Percentiles rank a stretch among this genome's conserved stretches.
These are phyloP conservation scores for Arctopsyche grandis DNA, from an alignment of 1,140 invertebrate species.

Conservation along the genomic window DNA sequence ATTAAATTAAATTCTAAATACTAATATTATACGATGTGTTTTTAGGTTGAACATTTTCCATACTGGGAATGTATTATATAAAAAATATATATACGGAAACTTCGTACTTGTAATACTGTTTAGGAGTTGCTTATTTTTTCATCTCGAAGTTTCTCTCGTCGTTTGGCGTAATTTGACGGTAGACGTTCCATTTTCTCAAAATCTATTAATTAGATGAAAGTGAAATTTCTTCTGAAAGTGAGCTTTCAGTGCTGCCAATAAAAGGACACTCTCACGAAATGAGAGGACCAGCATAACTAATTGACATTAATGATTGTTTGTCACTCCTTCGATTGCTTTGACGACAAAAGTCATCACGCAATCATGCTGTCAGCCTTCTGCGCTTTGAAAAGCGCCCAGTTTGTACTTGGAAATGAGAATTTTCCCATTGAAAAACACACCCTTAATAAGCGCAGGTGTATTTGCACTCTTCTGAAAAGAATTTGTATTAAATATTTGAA, in stretches of 20 bases:
- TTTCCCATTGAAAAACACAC: background rate
- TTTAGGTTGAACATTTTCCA: no score
- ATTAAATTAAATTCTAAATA: no score
- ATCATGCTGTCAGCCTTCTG: background rate
- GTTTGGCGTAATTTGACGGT: background rate
- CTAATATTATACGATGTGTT: no score
- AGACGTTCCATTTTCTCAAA: background rate
- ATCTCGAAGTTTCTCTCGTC: background rate
- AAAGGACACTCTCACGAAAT: slow-evolving; percentile 1
- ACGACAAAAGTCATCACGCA: background rate
- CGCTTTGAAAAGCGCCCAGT: background rate
- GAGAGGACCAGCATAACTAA: background rate
- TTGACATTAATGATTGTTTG: slow-evolving; percentile 8
- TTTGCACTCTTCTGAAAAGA: background rate
- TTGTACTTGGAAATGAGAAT: background rate
- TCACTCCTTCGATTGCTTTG: background rate
- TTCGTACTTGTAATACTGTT: no score
- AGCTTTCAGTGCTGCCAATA: slow-evolving; percentile 15
- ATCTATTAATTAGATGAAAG: slow-evolving; percentile 7
- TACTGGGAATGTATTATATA: no score
- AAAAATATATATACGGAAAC: no score
- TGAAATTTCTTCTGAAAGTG: slow-evolving; percentile 10
- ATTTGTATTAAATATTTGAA: background rate
- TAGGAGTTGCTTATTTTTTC: no score
- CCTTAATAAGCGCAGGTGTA: background rate